Conservation (phyloP, 2,113 vertebrate genomes). For the Mesoclemmys tuberculata region DNA sequence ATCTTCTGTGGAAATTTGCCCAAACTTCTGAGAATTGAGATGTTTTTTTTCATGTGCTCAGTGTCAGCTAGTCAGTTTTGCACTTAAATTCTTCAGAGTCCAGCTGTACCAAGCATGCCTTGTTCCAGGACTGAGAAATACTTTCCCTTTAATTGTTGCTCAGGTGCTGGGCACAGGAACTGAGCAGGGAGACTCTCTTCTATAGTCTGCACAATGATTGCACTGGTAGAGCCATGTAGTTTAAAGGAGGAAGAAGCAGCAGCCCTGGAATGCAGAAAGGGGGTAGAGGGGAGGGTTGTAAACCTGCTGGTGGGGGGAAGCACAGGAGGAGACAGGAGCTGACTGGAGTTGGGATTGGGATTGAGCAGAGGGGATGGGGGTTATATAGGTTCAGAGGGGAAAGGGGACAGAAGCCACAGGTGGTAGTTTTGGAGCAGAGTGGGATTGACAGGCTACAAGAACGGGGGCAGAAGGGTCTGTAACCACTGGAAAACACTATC, state of each 20-base stretch:
- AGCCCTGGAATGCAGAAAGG: neutral
- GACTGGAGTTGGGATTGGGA: too few species aligned
- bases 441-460: accelerated
- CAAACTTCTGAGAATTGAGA: too few species aligned
- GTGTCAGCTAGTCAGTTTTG: conserved; percentile 19
- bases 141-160: conserved; percentile 29
- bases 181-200: neutral
- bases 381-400: neutral
- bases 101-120: conserved; percentile 61
- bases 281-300: too few species aligned
- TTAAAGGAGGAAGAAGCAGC: neutral
- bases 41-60: too few species aligned
- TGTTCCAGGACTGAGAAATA: conserved; percentile 56
- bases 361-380: too few species aligned
- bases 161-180: neutral
- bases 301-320: too few species aligned
- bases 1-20: too few species aligned
- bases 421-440: neutral
- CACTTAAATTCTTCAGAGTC: conserved; percentile 69
- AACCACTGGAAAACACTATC: too few species aligned
- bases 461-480: too few species aligned
- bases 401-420: neutral
- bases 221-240: neutral
- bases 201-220: too few species aligned
- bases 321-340: too few species aligned